A percentile compares a stretch with the other conserved stretches of the same genome.
phyloP scores from a whole-genome alignment of 2,113 vertebrate genomes.

The Zootoca vivipara region DNA sequence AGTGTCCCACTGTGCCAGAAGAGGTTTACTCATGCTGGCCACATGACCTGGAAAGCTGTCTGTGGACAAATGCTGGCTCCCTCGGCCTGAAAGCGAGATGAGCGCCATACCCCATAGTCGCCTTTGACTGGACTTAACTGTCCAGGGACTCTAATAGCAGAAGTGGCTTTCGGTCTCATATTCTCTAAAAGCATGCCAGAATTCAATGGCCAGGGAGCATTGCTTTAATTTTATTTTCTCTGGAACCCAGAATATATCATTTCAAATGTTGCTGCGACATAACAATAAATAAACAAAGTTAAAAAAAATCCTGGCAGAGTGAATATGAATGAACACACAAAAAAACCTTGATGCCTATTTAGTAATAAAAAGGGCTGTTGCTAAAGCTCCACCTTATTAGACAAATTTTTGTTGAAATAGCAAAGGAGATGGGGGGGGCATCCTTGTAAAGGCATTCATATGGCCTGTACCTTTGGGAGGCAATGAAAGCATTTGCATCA shows the following conservation, averaged over 20 bases:
- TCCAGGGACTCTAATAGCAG: not conserved
- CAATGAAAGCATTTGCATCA: constrained; percentile 61
- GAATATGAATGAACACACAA: constrained; percentile 14
- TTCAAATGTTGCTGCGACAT: not conserved
- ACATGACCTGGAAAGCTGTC: too few species aligned
- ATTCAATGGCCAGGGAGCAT: not conserved
- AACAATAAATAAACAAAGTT: constrained; percentile 11
- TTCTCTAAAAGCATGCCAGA: not conserved
- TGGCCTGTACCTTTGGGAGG: constrained; percentile 45
- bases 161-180: not conserved
- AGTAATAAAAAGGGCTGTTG: constrained; percentile 25
- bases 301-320: not conserved
- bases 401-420: constrained; percentile 33
- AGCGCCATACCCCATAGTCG: too few species aligned
- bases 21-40: too few species aligned
- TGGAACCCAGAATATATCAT: constrained; percentile 16
- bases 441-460: constrained; percentile 30
- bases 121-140: too few species aligned
- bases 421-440: constrained; percentile 11
- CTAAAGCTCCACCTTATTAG: constrained; percentile 21
- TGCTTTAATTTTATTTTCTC: not conserved
- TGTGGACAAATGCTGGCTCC: too few species aligned
- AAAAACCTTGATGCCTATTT: not conserved
- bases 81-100: too few species aligned
- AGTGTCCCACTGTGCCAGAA: too few species aligned